Evolutionary conservation across 1,140 invertebrate genomes (phyloP).

Genomic region (Drosophila pseudoobscura): DNA sequence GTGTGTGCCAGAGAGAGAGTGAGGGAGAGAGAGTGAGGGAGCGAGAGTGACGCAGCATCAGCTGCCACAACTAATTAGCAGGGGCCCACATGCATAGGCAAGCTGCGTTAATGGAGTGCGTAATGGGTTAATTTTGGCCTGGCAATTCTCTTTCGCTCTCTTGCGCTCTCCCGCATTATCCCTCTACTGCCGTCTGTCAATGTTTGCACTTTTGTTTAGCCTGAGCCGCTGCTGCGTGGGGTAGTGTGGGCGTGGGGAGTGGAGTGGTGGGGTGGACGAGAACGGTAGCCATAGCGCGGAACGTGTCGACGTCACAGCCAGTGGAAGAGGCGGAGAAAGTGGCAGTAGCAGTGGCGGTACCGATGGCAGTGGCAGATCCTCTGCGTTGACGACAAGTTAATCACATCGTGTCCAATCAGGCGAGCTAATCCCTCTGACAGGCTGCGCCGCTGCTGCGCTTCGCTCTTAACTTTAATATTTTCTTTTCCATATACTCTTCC

Average conservation of each 20-base stretch:
- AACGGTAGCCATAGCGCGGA: slow-evolving; percentile 12
- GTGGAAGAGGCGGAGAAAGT: slow-evolving; percentile 2
- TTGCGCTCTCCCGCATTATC: neutral
- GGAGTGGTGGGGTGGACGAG: neutral
- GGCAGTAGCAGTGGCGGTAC: slow-evolving; percentile 20
- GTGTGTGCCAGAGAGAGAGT: neutral
- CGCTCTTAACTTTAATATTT: slow-evolving; percentile 30
- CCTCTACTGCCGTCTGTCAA: slow-evolving; percentile 28
- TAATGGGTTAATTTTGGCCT: slow-evolving; percentile 76
- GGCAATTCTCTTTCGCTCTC: slow-evolving; percentile 13
- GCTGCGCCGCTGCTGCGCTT: slow-evolving; percentile 21
- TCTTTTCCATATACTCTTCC: neutral
- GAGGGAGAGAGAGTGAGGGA: neutral
- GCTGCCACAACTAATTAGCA: slow-evolving; percentile 76
- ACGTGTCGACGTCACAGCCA: slow-evolving; percentile 49
- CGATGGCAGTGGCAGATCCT: slow-evolving; percentile 15
- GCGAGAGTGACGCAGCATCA: slow-evolving; percentile 35
- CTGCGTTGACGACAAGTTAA: slow-evolving; percentile 67
- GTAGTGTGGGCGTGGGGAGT: neutral
- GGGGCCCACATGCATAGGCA: slow-evolving; percentile 66
- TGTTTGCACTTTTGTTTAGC: slow-evolving; percentile 60
- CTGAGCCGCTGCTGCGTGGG: slow-evolving; percentile 13
- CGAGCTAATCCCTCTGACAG: slow-evolving; percentile 66
- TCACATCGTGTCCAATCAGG: slow-evolving; percentile 78
- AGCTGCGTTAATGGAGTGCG: slow-evolving; percentile 73